Evolutionary conservation across 1,140 invertebrate species (phyloP).

Genomic region (Atta colombica): DNA sequence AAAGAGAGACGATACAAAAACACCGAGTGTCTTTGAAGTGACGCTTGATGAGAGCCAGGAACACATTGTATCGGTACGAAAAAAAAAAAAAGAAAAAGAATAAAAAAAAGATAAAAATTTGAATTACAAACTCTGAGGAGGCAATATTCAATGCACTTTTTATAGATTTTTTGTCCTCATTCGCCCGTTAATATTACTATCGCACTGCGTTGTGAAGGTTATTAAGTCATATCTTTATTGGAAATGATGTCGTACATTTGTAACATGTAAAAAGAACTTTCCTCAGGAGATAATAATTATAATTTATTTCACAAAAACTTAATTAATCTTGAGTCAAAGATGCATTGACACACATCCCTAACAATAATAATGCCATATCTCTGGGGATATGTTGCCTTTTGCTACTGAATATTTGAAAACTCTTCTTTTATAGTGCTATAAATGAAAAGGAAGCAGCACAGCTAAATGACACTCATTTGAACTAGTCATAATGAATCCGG

Average conservation of each 20-base stretch:
- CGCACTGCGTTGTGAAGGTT: not conserved
- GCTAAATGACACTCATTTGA: conserved; percentile 72
- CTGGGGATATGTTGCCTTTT: conserved; percentile 36
- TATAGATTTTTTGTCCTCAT: not conserved
- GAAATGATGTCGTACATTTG: not conserved
- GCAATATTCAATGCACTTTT: conserved; percentile 68
- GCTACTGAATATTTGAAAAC: conserved; percentile 70
- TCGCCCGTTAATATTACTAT: not conserved
- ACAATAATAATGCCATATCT: conserved; percentile 65
- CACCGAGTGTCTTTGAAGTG: conserved; percentile 68
- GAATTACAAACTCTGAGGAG: conserved; percentile 46
- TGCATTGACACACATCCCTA: conserved; percentile 28
- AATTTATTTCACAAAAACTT: conserved; percentile 65
- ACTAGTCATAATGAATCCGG: conserved; percentile 59
- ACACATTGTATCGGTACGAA: conserved; percentile 57
- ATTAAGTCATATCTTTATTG: not conserved
- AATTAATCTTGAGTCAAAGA: conserved; percentile 65
- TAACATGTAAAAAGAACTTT: not conserved
- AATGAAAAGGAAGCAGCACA: conserved; percentile 61
- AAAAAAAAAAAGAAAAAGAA: not conserved
- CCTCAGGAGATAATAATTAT: not conserved
- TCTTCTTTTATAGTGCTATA: conserved; percentile 31
- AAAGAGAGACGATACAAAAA: conserved; percentile 72
- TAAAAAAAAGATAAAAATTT: conserved; percentile 28
- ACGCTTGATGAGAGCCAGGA: conserved; percentile 50